Conservation (phyloP, 2,113 vertebrate species). For the Acanthochromis polyacanthus region DNA sequence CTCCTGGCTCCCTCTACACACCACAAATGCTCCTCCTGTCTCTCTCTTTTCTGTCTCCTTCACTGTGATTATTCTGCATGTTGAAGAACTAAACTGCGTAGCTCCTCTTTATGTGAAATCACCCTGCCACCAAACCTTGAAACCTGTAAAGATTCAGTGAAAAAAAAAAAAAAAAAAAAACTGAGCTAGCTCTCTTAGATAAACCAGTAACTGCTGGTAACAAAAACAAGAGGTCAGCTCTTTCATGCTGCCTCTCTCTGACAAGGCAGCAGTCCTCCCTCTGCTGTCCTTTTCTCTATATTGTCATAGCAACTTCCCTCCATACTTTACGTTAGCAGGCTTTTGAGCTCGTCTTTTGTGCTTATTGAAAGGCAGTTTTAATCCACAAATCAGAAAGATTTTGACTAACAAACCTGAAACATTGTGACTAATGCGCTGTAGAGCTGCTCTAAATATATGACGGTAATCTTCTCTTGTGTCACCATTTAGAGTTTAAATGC, state of each 20-base stretch:
- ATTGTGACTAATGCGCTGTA: no score
- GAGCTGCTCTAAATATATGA: no score
- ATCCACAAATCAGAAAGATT: neutral
- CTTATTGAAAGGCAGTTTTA: neutral
- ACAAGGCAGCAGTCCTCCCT: slow-evolving; percentile 43
- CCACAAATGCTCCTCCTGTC: neutral
- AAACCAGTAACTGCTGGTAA: slow-evolving; percentile 19
- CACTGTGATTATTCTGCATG: slow-evolving; percentile 31
- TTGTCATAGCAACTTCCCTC: slow-evolving; percentile 43
- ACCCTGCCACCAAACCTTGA: slow-evolving; percentile 41
- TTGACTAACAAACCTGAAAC: no score
- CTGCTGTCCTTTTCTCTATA: slow-evolving; percentile 48
- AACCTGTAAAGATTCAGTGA: slow-evolving; percentile 23
- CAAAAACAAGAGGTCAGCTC: slow-evolving; percentile 39
- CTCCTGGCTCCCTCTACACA: slow-evolving; percentile 20
- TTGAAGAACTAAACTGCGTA: slow-evolving; percentile 43
- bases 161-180: no score
- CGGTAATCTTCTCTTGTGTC: neutral
- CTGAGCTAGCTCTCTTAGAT: slow-evolving; percentile 23
- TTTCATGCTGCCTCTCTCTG: slow-evolving; percentile 21
- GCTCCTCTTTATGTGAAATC: slow-evolving; percentile 23
- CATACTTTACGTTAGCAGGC: slow-evolving; percentile 19
- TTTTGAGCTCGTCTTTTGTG: slow-evolving; percentile 9
- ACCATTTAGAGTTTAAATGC: no score
- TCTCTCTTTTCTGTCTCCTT: slow-evolving; percentile 15